Evolutionary conservation across 2,888 invertebrate genomes (phyloP).

Genomic region (Dryobota labecula): DNA sequence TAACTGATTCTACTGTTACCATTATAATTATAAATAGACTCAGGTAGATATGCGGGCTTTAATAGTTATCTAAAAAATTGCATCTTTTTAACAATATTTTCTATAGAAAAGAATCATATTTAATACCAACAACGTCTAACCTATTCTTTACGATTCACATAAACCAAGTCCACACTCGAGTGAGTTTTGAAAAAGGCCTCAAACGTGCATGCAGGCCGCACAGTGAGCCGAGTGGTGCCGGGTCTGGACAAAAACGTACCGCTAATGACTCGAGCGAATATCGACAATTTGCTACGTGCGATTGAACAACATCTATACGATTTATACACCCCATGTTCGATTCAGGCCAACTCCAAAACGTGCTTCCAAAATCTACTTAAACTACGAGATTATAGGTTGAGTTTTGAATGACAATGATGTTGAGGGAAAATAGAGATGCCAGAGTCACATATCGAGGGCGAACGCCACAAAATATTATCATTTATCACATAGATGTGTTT

Average conservation of each 20-base stretch:
- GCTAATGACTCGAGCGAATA: constrained; percentile 85
- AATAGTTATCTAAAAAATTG: constrained; percentile 30
- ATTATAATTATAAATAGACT: constrained; percentile 33
- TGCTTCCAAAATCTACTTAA: constrained; percentile 58
- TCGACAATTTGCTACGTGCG: constrained; percentile 89
- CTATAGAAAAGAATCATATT: constrained; percentile 62
- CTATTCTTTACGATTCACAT: constrained; percentile 73
- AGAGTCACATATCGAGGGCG: constrained; percentile 85
- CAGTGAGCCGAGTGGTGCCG: constrained; percentile 69
- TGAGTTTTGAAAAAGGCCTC: constrained; percentile 76
- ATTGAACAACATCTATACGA: constrained; percentile 88
- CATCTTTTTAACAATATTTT: constrained; percentile 54
- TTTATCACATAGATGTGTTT: constrained; percentile 88
- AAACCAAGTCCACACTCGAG: constrained; percentile 77
- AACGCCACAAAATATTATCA: constrained; percentile 88
- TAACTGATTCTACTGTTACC: constrained; percentile 21
- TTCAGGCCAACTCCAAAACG: constrained; percentile 70
- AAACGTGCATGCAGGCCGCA: constrained; percentile 74
- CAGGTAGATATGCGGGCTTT: constrained; percentile 57
- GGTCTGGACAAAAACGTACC: constrained; percentile 77
- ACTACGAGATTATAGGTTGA: accelerated
- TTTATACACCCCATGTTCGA: constrained; percentile 81
- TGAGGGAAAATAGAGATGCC: constrained; percentile 82
- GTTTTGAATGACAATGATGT: constrained; percentile 67
- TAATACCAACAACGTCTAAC: constrained; percentile 69